Evolutionary conservation across 2,113 vertebrate genomes (phyloP).

Genomic region (Brienomyrus brachyistius): DNA sequence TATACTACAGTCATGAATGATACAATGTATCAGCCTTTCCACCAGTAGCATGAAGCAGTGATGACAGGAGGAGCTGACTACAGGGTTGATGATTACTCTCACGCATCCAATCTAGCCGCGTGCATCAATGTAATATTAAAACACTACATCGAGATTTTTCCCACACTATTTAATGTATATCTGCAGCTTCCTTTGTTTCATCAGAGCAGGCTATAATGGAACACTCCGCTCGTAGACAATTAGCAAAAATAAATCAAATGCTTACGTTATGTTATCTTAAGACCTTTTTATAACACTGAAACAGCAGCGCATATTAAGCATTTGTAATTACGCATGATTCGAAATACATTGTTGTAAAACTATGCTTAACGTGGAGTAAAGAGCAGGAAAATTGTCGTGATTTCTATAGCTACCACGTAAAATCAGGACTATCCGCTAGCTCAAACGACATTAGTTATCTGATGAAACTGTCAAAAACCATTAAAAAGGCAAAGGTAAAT

Average conservation of each 20-base stretch:
- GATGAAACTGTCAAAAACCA: not conserved
- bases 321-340: not conserved
- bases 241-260: not conserved
- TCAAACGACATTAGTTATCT: not conserved
- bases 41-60: not conserved
- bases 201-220: not conserved
- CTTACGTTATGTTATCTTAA: not conserved
- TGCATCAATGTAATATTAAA: not conserved
- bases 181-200: not conserved
- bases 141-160: not conserved
- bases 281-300: not conserved
- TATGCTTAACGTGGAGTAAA: not conserved
- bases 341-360: not conserved
- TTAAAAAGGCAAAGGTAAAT: not conserved
- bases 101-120: not conserved
- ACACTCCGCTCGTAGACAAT: not conserved
- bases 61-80: not conserved
- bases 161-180: not conserved
- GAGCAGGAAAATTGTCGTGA: not conserved
- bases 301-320: not conserved
- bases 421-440: not conserved
- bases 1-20: not conserved
- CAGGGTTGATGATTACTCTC: not conserved
- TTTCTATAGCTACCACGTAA: not conserved
- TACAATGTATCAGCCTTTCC: not conserved